Conservation (phyloP, 2,113 vertebrate genomes). For the Mormyrus iriodes region DNA sequence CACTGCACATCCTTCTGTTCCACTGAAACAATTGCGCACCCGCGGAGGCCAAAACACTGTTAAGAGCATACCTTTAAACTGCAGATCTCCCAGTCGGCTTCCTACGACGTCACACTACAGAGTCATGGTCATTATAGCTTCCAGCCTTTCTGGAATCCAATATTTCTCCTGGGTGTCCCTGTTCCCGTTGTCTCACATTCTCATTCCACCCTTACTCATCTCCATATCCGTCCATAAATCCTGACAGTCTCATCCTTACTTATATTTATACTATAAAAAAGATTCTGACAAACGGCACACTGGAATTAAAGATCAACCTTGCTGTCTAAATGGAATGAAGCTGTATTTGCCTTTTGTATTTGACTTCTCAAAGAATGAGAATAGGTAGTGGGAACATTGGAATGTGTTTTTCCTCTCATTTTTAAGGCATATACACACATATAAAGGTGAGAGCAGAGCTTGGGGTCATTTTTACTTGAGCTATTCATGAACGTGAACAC, state of each 20-base stretch:
- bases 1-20: neutral
- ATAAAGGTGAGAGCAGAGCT: neutral
- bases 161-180: neutral
- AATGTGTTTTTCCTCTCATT: neutral
- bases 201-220: neutral
- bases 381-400: neutral
- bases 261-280: neutral
- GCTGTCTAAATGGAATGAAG: neutral
- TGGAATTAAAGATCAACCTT: neutral
- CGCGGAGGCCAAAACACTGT: neutral
- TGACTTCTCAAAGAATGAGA: neutral
- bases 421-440: neutral
- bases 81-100: neutral
- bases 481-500: neutral
- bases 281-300: neutral
- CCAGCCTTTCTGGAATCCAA: neutral
- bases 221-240: neutral
- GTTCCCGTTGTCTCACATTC: slow-evolving; percentile 5
- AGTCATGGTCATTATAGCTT: neutral
- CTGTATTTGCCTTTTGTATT: neutral
- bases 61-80: neutral
- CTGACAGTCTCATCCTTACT: neutral
- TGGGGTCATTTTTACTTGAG: neutral
- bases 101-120: neutral
- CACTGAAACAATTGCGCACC: neutral